phyloP scores from a whole-genome alignment of 2,888 invertebrate species.

The Drosophila ochracea region DNA sequence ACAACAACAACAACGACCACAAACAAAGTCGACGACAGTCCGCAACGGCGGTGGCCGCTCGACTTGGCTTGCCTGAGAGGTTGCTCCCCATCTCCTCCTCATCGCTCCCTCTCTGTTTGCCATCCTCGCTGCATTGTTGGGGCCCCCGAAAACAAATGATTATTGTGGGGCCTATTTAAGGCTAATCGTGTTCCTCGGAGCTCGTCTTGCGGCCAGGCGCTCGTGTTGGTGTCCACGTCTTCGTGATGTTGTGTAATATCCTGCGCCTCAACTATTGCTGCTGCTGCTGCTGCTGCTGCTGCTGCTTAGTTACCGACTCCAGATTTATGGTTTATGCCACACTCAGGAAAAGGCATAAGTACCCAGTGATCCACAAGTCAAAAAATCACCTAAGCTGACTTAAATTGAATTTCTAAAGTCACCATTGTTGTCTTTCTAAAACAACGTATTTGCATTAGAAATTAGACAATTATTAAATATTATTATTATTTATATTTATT shows the following conservation, averaged over 20 bases:
- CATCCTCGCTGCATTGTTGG: slow-evolving; percentile 59
- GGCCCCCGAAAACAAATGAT: slow-evolving; percentile 70
- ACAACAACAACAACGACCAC: slow-evolving; percentile 44
- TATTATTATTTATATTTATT: rapidly evolving
- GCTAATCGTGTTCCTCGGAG: slow-evolving; percentile 70
- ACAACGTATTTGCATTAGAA: too few species aligned
- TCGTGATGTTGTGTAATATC: slow-evolving; percentile 65
- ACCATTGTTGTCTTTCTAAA: too few species aligned
- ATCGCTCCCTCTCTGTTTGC: neutral
- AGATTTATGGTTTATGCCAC: slow-evolving; percentile 44
- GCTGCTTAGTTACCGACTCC: neutral
- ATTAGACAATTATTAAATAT: neutral
- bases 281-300: neutral
- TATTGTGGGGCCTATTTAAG: slow-evolving; percentile 74
- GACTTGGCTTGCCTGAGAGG: slow-evolving; percentile 43
- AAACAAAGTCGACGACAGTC: slow-evolving; percentile 37
- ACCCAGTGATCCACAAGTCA: too few species aligned
- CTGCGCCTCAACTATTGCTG: slow-evolving; percentile 3
- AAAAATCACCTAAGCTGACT: neutral
- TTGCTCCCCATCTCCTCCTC: neutral
- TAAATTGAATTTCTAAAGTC: neutral
- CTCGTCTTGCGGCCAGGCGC: slow-evolving; percentile 12
- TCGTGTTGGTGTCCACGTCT: slow-evolving; percentile 32
- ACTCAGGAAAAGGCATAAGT: neutral
- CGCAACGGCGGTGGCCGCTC: slow-evolving; percentile 69